Percentiles rank a stretch among this genome's conserved stretches.
phyloP scores from a whole-genome alignment of 2,113 vertebrate genomes.

The Salminus brasiliensis region DNA sequence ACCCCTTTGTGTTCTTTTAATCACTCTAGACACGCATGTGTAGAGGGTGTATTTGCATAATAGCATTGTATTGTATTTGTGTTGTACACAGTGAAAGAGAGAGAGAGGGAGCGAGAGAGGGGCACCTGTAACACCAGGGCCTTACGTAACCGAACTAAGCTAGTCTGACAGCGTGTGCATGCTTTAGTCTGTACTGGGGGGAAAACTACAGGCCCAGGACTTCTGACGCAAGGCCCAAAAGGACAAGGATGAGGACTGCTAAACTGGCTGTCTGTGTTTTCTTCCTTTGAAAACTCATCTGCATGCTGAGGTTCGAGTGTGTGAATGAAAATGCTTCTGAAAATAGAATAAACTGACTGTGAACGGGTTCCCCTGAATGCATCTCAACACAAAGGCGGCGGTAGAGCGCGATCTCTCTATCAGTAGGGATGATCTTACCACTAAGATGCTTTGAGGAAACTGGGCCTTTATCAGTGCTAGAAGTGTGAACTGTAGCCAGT shows the following conservation, averaged over 20 bases:
- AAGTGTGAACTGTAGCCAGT: too few relatives aligned
- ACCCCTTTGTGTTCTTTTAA: conserved; percentile 12
- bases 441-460: too few relatives aligned
- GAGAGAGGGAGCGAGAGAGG: too few relatives aligned
- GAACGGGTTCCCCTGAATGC: not conserved
- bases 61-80: conserved; percentile 23
- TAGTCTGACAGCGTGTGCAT: not conserved
- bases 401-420: too few relatives aligned
- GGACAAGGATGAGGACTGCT: not conserved
- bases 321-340: not conserved
- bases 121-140: conserved; percentile 12
- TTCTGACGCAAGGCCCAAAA: not conserved
- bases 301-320: not conserved
- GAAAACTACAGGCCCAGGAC: not conserved
- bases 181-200: not conserved
- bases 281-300: not conserved
- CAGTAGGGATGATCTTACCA: too few relatives aligned
- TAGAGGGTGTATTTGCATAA: conserved; percentile 15
- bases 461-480: too few relatives aligned
- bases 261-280: not conserved
- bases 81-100: too few relatives aligned
- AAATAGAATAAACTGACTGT: not conserved
- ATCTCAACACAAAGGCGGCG: too few relatives aligned
- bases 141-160: conserved; percentile 22
- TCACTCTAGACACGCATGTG: not conserved